Conservation (phyloP, 2,888 invertebrate species). For the Conchocele bisecta region DNA sequence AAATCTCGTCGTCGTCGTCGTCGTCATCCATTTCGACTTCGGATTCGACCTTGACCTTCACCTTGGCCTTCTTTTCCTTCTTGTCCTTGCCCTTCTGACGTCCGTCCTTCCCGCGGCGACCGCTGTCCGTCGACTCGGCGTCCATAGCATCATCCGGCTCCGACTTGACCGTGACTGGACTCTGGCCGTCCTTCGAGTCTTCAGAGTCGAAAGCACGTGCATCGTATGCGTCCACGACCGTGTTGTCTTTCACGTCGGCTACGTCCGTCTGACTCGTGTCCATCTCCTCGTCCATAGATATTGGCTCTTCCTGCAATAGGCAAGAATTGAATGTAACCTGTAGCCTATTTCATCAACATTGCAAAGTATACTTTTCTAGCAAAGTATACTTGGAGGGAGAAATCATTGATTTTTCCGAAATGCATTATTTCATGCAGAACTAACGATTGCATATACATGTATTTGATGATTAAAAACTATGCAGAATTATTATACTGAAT, state of each 20-base stretch:
- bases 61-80: slow-evolving; percentile 37
- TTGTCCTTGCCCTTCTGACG: slow-evolving; percentile 62
- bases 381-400: too few species aligned
- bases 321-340: too few species aligned
- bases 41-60: slow-evolving; percentile 36
- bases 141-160: slow-evolving; percentile 19
- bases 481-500: too few species aligned
- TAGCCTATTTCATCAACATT: too few species aligned
- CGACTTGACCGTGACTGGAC: slow-evolving; percentile 9
- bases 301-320: background rate
- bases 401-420: too few species aligned
- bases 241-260: too few species aligned
- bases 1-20: slow-evolving; percentile 62
- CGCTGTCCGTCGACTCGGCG: slow-evolving; percentile 3
- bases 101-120: slow-evolving; percentile 36
- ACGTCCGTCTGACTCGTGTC: background rate
- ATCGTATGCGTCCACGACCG: too few species aligned
- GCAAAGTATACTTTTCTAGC: too few species aligned
- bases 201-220: slow-evolving; percentile 41
- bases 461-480: too few species aligned
- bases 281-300: background rate
- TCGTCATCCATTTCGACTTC: slow-evolving; percentile 33
- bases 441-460: too few species aligned
- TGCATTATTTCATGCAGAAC: too few species aligned
- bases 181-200: slow-evolving; percentile 31